Evolutionary conservation across 2,113 vertebrate species (phyloP).

Genomic region (Oreochromis niloticus): DNA sequence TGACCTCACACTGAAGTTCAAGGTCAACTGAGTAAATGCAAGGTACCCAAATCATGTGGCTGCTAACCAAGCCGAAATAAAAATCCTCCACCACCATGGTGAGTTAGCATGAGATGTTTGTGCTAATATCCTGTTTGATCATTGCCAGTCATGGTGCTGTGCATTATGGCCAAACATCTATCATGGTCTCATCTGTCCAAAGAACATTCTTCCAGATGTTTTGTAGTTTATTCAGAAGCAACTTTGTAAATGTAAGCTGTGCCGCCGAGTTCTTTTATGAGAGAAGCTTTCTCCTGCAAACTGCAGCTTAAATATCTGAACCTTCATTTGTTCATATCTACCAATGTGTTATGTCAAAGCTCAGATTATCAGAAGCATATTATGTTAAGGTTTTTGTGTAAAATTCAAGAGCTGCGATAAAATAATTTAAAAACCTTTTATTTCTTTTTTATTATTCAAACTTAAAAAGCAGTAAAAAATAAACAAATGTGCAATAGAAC

Average conservation of each 20-base stretch:
- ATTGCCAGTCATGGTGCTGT: background rate
- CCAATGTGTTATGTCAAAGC: background rate
- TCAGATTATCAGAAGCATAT: background rate
- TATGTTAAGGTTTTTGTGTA: background rate
- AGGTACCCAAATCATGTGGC: background rate
- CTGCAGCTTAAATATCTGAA: background rate
- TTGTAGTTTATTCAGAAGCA: background rate
- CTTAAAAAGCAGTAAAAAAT: conserved; percentile 11
- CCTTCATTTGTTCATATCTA: background rate
- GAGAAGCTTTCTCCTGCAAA: background rate
- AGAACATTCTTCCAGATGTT: background rate
- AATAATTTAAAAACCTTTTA: background rate
- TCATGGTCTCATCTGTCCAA: background rate
- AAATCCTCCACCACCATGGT: background rate
- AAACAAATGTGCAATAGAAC: background rate
- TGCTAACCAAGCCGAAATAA: background rate
- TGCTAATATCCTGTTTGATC: background rate
- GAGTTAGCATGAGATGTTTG: background rate
- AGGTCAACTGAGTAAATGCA: background rate
- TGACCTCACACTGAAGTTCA: background rate
- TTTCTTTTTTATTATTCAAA: conserved; percentile 11
- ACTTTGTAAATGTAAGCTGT: background rate
- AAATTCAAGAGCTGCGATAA: background rate
- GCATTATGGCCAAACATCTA: background rate
- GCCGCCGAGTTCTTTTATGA: background rate